A percentile compares a stretch with the other conserved stretches of the same genome.
Conservation (phyloP, 2,113 vertebrate genomes). For the Petrocephalus zakoni region DNA sequence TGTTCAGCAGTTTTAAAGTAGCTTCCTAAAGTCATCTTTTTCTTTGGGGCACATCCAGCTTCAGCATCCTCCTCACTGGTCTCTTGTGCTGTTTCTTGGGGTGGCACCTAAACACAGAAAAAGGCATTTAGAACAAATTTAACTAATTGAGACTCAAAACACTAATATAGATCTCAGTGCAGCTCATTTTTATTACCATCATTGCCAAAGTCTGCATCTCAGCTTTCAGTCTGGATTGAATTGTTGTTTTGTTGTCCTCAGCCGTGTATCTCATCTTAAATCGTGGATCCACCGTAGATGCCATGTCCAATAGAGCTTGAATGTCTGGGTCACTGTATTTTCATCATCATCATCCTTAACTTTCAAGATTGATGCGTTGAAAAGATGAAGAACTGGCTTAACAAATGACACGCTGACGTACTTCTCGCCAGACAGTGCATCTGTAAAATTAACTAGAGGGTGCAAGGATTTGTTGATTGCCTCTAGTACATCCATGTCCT, state of each 20-base stretch:
- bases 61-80: background rate
- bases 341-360: conserved; percentile 14
- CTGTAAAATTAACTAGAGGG: conserved; percentile 24
- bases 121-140: conserved; percentile 7
- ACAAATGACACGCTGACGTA: conserved; percentile 9
- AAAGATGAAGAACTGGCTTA: conserved; percentile 11
- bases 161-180: conserved; percentile 5
- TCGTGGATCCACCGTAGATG: conserved; percentile 15
- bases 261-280: conserved; percentile 10
- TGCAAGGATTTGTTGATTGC: conserved; percentile 19
- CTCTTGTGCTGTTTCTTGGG: no score
- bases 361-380: background rate
- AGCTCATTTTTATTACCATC: conserved; percentile 14
- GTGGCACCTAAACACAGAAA: background rate
- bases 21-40: no score
- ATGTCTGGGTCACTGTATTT: background rate
- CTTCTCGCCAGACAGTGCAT: conserved; percentile 2
- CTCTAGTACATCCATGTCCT: conserved; percentile 26
- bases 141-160: background rate
- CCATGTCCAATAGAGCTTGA: conserved; percentile 23
- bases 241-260: background rate
- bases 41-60: no score
- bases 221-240: conserved; percentile 5
- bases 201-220: conserved; percentile 9
- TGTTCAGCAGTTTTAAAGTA: no score